A percentile compares a stretch with the other conserved stretches of the same genome.
Conservation (phyloP, 2,888 invertebrate species). For the Lasioglossum leucozonium region DNA sequence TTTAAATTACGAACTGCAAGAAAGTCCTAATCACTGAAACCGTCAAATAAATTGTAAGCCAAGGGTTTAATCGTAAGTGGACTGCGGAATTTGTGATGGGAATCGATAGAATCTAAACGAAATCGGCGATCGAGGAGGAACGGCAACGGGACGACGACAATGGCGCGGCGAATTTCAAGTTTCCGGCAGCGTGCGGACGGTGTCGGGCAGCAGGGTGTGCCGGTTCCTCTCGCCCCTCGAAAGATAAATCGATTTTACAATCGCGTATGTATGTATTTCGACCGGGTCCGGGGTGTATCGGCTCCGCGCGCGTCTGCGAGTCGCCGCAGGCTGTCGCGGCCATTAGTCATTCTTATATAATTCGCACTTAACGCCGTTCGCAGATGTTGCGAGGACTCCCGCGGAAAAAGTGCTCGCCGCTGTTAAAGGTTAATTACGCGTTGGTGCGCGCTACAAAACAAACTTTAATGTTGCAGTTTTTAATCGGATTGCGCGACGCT, state of each 20-base stretch:
- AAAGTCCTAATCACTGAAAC: no score
- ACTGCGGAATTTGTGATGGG: no score
- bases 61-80: no score
- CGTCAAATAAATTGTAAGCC: no score
- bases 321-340: constrained; percentile 19
- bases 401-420: constrained; percentile 29
- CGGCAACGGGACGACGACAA: background rate
- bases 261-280: constrained; percentile 1
- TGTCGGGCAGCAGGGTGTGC: background rate
- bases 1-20: no score
- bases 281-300: background rate
- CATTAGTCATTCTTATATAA: constrained; percentile 59
- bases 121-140: background rate
- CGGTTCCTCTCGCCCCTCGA: background rate
- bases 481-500: constrained; percentile 34
- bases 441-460: constrained; percentile 5
- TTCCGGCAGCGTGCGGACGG: background rate
- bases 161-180: background rate
- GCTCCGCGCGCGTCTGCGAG: constrained; percentile 16
- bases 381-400: constrained; percentile 25
- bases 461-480: constrained; percentile 31
- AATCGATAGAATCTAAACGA: no score
- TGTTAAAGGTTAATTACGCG: constrained; percentile 51
- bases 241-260: background rate
- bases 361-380: constrained; percentile 28